Evolutionary conservation across 2,888 invertebrate genomes (phyloP).

Genomic region (Pandemis cinnamomeana): DNA sequence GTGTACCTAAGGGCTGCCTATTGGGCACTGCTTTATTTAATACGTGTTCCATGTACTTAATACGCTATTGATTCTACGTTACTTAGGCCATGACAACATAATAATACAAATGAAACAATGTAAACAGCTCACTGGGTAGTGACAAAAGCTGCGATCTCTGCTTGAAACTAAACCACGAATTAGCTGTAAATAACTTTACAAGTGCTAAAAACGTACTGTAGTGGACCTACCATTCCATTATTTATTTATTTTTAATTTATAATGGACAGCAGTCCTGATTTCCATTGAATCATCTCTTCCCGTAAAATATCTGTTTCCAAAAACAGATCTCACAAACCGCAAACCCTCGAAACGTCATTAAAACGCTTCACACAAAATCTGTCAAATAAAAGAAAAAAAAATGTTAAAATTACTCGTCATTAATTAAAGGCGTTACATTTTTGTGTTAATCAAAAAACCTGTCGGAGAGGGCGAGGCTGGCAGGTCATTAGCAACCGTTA

Average conservation of each 20-base stretch:
- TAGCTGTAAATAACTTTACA: no score
- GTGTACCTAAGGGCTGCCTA: not conserved
- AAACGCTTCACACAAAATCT: constrained; percentile 56
- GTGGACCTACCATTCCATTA: no score
- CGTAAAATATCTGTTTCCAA: constrained; percentile 1
- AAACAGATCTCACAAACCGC: not conserved
- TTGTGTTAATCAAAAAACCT: constrained; percentile 75
- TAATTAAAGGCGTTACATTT: constrained; percentile 55
- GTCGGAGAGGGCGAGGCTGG: constrained; percentile 58
- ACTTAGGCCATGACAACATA: no score
- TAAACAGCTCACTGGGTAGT: no score
- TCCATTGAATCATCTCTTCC: not conserved
- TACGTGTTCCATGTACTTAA: no score
- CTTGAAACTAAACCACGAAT: no score
- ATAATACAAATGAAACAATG: no score
- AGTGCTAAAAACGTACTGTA: no score
- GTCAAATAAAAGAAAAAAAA: constrained; percentile 38
- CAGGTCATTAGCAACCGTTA: constrained; percentile 67
- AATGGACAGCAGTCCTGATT: not conserved
- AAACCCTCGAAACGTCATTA: constrained; percentile 11
- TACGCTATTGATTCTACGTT: no score
- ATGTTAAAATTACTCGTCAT: constrained; percentile 16
- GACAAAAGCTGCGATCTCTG: no score
- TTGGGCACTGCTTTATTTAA: not conserved
- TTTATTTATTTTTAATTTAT: not conserved